Evolutionary conservation across 2,888 invertebrate species (phyloP).

Genomic region (Protonemura montana): DNA sequence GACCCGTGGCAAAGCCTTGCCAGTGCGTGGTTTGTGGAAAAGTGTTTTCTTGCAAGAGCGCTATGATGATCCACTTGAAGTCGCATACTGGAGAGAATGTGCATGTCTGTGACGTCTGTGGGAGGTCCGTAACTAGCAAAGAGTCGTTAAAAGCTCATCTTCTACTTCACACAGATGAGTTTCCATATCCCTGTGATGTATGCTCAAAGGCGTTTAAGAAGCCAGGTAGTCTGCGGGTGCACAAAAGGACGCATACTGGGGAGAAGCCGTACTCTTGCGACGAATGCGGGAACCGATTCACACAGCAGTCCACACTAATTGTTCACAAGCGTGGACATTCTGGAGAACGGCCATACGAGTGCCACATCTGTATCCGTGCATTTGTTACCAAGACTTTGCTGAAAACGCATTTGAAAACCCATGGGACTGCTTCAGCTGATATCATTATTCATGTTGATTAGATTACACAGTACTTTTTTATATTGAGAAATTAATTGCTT

Average conservation of each 20-base stretch:
- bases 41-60: constrained; percentile 54
- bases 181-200: constrained; percentile 67
- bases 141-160: constrained; percentile 70
- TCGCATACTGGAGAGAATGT: constrained; percentile 60
- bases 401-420: constrained; percentile 60
- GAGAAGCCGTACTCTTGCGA: constrained; percentile 54
- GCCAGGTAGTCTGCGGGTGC: constrained; percentile 52
- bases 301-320: constrained; percentile 58
- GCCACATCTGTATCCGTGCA: constrained; percentile 58
- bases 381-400: constrained; percentile 63
- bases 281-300: constrained; percentile 59
- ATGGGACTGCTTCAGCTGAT: background rate
- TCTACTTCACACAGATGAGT: constrained; percentile 69
- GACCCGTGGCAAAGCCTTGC: constrained; percentile 39
- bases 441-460: background rate
- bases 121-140: constrained; percentile 67
- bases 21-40: constrained; percentile 62
- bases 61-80: constrained; percentile 55
- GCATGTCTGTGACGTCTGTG: constrained; percentile 68
- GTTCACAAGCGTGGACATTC: constrained; percentile 61
- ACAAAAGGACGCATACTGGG: constrained; percentile 56
- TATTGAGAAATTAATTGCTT: too few relatives aligned
- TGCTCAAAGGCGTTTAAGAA: constrained; percentile 59
- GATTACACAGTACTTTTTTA: too few relatives aligned
- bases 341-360: constrained; percentile 57